Conservation (phyloP, 2,113 vertebrate species). For the Megaptera novaeangliae region DNA sequence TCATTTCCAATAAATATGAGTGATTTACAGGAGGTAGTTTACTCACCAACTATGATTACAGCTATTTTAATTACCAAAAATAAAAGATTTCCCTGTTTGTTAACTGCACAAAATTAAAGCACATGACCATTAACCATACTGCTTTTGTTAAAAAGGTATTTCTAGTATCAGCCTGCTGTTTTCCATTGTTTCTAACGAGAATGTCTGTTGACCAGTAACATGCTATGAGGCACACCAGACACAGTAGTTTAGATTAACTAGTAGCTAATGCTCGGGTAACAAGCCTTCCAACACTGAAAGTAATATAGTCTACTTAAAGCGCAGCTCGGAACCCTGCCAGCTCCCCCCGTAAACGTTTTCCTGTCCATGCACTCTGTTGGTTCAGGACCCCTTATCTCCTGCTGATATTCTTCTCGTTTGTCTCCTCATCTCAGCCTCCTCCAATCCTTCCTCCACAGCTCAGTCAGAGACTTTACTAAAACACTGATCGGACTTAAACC, state of each 20-base stretch:
- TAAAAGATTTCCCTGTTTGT: neutral
- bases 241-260: neutral
- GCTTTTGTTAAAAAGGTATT: neutral
- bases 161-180: neutral
- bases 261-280: neutral
- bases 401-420: neutral
- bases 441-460: neutral
- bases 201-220: neutral
- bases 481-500: neutral
- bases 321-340: neutral
- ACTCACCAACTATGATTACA: neutral
- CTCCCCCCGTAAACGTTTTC: neutral
- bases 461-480: neutral
- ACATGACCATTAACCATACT: neutral
- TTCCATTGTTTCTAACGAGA: neutral
- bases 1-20: neutral
- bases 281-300: neutral
- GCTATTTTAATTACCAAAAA: neutral
- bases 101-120: neutral
- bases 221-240: neutral
- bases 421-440: neutral
- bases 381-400: neutral
- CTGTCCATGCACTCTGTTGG: rapidly evolving
- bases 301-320: rapidly evolving
- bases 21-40: neutral